Base-by-base conservation (phyloP, 92 coral and sea anemone species). In the Epizoanthus illoricatus region DNA sequence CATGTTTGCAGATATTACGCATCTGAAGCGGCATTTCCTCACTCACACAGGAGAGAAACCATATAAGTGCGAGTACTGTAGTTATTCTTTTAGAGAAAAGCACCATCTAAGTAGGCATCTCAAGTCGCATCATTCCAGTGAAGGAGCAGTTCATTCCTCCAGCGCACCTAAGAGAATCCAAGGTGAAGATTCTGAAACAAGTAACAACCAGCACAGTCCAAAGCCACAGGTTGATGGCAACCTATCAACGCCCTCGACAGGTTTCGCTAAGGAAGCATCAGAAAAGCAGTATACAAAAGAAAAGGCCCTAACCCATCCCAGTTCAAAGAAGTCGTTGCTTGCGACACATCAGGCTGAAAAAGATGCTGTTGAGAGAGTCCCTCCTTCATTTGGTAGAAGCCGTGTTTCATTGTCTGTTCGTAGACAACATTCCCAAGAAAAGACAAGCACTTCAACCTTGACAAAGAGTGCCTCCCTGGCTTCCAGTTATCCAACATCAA, bases 21-120 rank as follows among this genome's bases (percentile, higher is more conserved):
- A 78, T 78, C 72, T 78, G 23, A 43, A 78, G 20, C 71, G 82
- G 4, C 82, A 78, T 64, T 78, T 78, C 28, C 82, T 78, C 43
- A 78, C 69, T 9, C 82, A 78, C 61, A 78, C 82, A 9, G 82
- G 82, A 43, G 82, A 78, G 42, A 78, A 45, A 10, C 82, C 82
- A 7, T 78, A 41, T 15, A 10, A 63, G 59, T 78, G 82, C 24
- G 15, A 78, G 19, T 43, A 41, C 71, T 78, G 82, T 23, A 78
- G 49, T 45, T 43, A 47, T 36, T 52, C 82, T 0, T 78, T 78
- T 62, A 54, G 82, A 5, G 82, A 78, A 64, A 45, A 45, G 6
- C 82, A 78, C 28, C 82, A 78, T 63, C 72, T 78, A 2, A 20
- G 41, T 8, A 63, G 82, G 9, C 82, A 78, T 45, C 71, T 78